Evolutionary conservation across 2,113 vertebrate genomes (phyloP).

Genomic region (Actenoides lindsayi): DNA sequence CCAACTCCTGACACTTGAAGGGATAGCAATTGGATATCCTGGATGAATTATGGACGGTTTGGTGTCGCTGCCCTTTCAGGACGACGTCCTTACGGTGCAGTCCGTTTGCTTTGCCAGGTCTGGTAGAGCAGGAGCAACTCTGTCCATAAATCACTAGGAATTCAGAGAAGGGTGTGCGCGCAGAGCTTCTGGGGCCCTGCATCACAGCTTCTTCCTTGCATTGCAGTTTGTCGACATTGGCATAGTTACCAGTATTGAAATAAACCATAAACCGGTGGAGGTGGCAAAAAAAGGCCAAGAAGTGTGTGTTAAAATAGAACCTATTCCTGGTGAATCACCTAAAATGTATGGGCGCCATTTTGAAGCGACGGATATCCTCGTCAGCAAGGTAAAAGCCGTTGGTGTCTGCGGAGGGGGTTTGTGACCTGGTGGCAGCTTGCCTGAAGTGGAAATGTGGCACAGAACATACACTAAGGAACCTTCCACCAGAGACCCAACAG

Average conservation of each 20-base stretch:
- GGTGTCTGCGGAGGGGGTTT: not conserved
- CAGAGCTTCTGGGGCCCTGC: not conserved
- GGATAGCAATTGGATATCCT: not conserved
- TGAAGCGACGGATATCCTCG: conserved; percentile 93
- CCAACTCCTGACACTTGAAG: not conserved
- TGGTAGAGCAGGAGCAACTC: not conserved
- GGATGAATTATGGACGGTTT: no score
- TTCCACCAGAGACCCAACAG: not conserved
- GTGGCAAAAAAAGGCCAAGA: conserved; percentile 96
- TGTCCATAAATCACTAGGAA: not conserved
- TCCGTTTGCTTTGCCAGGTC: fast-evolving
- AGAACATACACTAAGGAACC: fast-evolving
- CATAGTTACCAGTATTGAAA: conserved; percentile 95
- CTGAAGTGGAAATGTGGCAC: not conserved
- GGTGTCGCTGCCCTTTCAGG: not conserved
- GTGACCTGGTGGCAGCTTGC: not conserved
- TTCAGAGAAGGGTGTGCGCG: fast-evolving
- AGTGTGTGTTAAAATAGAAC: conserved; percentile 97
- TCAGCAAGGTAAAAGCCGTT: conserved; percentile 88
- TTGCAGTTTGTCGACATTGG: conserved; percentile 96
- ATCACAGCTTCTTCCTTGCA: not conserved
- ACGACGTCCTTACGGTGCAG: not conserved
- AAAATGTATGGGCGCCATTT: conserved; percentile 99
- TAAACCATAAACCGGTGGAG: conserved; percentile 95
- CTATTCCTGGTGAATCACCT: conserved; percentile 96